Evolutionary conservation across 2,797 vertebrate species (phyloP), one percentile per base, ranked within the genome.

Genomic region (Epinephelus malabaricus): DNA sequence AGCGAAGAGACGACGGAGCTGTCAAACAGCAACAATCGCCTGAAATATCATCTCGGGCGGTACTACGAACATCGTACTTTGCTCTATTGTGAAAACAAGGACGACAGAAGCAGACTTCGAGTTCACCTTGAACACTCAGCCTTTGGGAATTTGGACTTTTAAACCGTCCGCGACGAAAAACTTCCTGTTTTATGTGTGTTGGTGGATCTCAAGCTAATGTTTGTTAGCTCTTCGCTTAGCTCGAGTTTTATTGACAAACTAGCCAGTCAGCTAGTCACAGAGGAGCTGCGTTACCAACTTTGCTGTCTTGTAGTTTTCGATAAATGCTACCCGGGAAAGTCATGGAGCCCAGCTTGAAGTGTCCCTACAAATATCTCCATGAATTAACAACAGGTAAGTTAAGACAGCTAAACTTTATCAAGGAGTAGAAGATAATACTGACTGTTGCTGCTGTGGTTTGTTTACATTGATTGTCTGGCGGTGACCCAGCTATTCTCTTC

Each of bases 241-340:
- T 79, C 12, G 66, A 83, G 88, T 90, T 90, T 90, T 94, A 90
- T 95, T 94, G 94, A 93, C 89, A 94, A 90, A 92, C 86, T 79
- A 88, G 82, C 83, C 49, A 65, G 15, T 10, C 40, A 14, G 79
- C 76, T 83, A 67, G 71, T 76, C 43, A 1, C 54, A 6, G 10
- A 74, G 89, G 78, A 86, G 73, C 85, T 62, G 9, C 17, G 56
- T 54, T 50, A 10, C 2, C 68, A 61, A 60, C 50, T 71, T 78
- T n/a, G 7, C 58, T 55, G 14, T 46, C 34, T 55, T 7, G 38
- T 50, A 12, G 30, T 46, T 76, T 70, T 62, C 18, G 7, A 14
- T 4, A 19, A 50, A 47, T 74, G 65, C 64, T 25, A 55, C 11
- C 3, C 0, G 47, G 15, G n/a, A 11, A n/a, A 67, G 50, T 2